Percentiles rank a stretch among this genome's conserved stretches.
These are phyloP conservation scores for Himalopsyche anomala DNA, from an alignment of 2,888 invertebrate genomes.

Conservation along the genomic window DNA sequence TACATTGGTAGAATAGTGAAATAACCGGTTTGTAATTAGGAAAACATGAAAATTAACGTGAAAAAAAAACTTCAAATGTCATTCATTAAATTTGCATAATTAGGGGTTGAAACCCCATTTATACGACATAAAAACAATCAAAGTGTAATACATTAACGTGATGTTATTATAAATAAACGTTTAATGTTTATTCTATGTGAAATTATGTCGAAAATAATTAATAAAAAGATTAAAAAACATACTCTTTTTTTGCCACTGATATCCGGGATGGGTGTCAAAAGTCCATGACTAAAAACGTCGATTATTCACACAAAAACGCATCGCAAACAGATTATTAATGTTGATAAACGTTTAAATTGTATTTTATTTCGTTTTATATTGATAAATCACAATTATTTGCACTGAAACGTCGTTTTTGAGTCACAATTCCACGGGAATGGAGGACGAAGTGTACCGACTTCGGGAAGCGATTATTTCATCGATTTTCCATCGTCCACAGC, in stretches of 20 bases:
- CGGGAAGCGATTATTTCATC: constrained; percentile 6
- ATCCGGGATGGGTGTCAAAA: not conserved
- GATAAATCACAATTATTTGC: not conserved
- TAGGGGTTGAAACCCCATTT: not conserved
- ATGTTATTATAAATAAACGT: not conserved
- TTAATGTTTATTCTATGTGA: not conserved
- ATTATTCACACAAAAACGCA: constrained; percentile 7
- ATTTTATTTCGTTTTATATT: not conserved
- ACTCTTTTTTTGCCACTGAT: not conserved
- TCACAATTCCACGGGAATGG: not conserved
- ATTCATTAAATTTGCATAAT: no score
- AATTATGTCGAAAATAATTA: not conserved
- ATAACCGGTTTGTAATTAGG: no score
- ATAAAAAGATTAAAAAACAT: not conserved
- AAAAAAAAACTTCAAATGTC: no score
- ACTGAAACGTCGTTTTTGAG: not conserved
- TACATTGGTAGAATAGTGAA: not conserved
- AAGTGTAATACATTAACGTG: not conserved
- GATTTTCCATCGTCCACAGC: not conserved
- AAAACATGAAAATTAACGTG: no score
- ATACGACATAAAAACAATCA: not conserved
- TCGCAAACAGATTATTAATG: not conserved
- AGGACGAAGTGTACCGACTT: not conserved
- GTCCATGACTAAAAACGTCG: not conserved
- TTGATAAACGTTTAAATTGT: not conserved